These are phyloP conservation scores for Andricus curvator DNA, from an alignment of 2,888 invertebrate species.

Conservation along the genomic window DNA sequence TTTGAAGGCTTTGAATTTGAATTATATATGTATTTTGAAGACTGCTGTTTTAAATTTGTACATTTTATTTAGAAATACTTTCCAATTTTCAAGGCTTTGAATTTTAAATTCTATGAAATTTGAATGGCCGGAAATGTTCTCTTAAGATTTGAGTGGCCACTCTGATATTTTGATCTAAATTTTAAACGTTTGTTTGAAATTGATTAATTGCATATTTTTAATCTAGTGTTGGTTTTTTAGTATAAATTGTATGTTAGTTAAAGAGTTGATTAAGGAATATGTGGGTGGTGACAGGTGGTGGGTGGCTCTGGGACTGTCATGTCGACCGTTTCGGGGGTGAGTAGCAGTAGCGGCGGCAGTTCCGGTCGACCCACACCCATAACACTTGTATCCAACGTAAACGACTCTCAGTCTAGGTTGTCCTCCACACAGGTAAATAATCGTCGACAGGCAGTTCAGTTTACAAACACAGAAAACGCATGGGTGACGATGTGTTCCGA, in stretches of 20 bases:
- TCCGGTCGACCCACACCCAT: slow-evolving; percentile 76
- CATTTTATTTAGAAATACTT: too few species aligned
- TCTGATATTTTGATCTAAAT: not conserved
- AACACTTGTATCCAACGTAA: slow-evolving; percentile 80
- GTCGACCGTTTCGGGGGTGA: slow-evolving; percentile 75
- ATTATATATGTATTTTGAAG: too few species aligned
- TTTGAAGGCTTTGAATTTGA: too few species aligned
- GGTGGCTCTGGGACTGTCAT: slow-evolving; percentile 79
- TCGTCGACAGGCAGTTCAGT: slow-evolving; percentile 1
- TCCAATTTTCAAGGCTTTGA: not conserved
- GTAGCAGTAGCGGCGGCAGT: slow-evolving; percentile 78
- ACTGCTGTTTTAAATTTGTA: too few species aligned
- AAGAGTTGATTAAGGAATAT: slow-evolving; percentile 54
- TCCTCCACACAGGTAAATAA: slow-evolving; percentile 74
- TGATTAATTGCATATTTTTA: not conserved
- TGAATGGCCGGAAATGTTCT: not conserved
- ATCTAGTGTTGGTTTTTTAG: not conserved
- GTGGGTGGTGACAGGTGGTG: slow-evolving; percentile 76
- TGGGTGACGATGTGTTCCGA: slow-evolving; percentile 34
- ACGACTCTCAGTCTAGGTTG: slow-evolving; percentile 77
- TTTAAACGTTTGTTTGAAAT: too few species aligned
- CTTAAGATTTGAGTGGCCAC: not conserved
- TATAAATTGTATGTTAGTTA: not conserved
- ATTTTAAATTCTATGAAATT: not conserved
- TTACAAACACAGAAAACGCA: slow-evolving; percentile 10